phyloP scores from a whole-genome alignment of 2,113 vertebrate species.

The Sylvicapra grimmia region DNA sequence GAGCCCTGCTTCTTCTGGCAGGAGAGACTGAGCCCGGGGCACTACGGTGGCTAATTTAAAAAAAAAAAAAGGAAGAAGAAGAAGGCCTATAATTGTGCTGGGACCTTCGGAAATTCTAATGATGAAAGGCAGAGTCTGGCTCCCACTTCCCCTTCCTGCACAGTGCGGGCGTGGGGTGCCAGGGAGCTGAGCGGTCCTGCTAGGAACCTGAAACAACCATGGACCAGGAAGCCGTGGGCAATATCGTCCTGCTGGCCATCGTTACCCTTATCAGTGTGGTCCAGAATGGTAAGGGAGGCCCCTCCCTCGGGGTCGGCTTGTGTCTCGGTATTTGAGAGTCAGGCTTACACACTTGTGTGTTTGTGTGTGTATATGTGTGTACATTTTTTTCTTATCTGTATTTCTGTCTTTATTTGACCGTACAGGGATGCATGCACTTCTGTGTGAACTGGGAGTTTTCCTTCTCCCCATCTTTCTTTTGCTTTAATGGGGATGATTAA shows the following conservation, averaged over 20 bases:
- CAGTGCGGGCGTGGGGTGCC: not conserved
- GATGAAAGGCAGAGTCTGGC: slow-evolving; percentile 62
- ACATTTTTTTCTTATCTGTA: not conserved
- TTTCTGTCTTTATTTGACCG: not conserved
- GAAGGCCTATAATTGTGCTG: not conserved
- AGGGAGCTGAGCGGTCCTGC: not conserved
- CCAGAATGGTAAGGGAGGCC: slow-evolving; percentile 88
- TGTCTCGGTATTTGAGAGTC: not conserved
- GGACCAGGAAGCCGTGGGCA: slow-evolving; percentile 84
- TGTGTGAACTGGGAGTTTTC: not conserved
- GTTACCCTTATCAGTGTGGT: slow-evolving; percentile 91
- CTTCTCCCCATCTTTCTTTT: not conserved
- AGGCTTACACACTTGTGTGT: not conserved
- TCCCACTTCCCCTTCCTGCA: slow-evolving; percentile 75
- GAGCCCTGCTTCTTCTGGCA: not conserved
- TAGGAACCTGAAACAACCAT: slow-evolving; percentile 61
- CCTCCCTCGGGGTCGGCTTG: not conserved
- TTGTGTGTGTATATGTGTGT: not conserved
- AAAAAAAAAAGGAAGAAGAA: not conserved
- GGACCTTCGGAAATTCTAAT: slow-evolving; percentile 60
- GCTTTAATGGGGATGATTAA: not conserved
- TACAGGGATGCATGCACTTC: not conserved
- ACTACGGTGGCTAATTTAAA: not conserved
- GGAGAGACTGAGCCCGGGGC: not conserved
- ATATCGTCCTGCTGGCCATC: slow-evolving; percentile 85